A percentile compares a stretch with the other conserved stretches of the same genome.
These are phyloP conservation scores for Pachypanchax playfairii DNA, from an alignment of 2,113 vertebrate genomes.

Conservation along the genomic window DNA sequence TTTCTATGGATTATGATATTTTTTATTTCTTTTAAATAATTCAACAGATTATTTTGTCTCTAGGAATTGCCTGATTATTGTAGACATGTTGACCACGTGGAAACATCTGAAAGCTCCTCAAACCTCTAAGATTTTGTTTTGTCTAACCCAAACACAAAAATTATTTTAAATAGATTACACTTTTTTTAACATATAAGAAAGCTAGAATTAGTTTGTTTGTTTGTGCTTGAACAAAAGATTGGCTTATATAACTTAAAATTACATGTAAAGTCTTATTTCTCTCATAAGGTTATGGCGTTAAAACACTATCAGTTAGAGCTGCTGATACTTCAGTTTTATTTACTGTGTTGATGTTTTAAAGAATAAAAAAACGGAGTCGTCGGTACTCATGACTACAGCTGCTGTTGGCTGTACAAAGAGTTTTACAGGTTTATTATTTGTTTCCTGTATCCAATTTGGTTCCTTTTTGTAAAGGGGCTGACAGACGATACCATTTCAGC, in stretches of 20 bases:
- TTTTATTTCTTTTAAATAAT: background rate
- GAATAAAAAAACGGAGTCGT: background rate
- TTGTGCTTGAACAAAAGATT: too few relatives aligned
- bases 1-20: background rate
- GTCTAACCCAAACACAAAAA: background rate
- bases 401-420: background rate
- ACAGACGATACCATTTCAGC: conserved; percentile 72
- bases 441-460: conserved; percentile 79
- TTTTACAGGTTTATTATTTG: conserved; percentile 43
- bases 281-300: too few relatives aligned
- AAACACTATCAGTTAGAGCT: too few relatives aligned
- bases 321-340: background rate
- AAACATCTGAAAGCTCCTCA: background rate
- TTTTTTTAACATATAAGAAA: too few relatives aligned
- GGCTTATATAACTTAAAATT: too few relatives aligned
- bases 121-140: background rate
- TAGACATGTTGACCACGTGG: background rate
- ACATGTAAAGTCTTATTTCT: background rate
- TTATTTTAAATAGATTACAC: too few relatives aligned
- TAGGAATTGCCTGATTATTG: background rate
- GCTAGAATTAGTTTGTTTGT: too few relatives aligned
- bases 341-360: background rate
- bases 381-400: background rate
- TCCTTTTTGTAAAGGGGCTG: conserved; percentile 74
- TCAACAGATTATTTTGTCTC: background rate